Base-by-base conservation (phyloP, 2,797 vertebrate species). In the Argya squamiceps region DNA sequence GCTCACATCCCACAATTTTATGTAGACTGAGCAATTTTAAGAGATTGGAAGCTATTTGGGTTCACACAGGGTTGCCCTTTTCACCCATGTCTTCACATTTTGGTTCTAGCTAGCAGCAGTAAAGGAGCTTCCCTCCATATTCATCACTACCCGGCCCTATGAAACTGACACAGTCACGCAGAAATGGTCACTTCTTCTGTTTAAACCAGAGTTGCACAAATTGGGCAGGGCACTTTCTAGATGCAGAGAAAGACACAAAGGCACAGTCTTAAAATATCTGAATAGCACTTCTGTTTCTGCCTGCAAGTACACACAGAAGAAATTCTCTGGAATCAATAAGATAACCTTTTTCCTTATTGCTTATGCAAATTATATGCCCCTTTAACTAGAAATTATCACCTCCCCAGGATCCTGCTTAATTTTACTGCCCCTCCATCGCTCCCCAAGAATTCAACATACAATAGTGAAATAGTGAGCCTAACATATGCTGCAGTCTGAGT, bases 211-310 rank as follows among this genome's bases (percentile, higher is more conserved):
- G 56, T 68, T 87, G 49, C 87, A 89, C 27, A 84, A 62, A 92
- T 19, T 19, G 15, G 39, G 50, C 73, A 93, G 74, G 39, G 58
- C 46, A 53, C 43, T 88, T 91, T 70, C 71, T 82, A 88, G 58
- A 83, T 77, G 53, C 58, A 89, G 58, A 81, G 65, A n/a, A 88
- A 92, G 50, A 59, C 58, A 83, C 34, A 92, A 91, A 79, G 70
- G 26, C 75, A 94, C 2, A 3, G 50, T 74, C 75, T 89, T 74
- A 80, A 89, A 93, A 91, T 58, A 88, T 49, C 71, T 77, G 68
- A 88, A 85, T 49, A 85, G 91, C 15, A 80, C 41, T 89, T 93
- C 87, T 91, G 58, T 81, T 93, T 92, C 88, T 90, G 68, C n/a
- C 36, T 91, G 21, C 56, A 88, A 67, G 41, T 65, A 46, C 2